Evolutionary conservation across 2,888 invertebrate species (phyloP), one percentile per base, ranked within the genome.

Genomic region (Euplagia quadripunctaria): DNA sequence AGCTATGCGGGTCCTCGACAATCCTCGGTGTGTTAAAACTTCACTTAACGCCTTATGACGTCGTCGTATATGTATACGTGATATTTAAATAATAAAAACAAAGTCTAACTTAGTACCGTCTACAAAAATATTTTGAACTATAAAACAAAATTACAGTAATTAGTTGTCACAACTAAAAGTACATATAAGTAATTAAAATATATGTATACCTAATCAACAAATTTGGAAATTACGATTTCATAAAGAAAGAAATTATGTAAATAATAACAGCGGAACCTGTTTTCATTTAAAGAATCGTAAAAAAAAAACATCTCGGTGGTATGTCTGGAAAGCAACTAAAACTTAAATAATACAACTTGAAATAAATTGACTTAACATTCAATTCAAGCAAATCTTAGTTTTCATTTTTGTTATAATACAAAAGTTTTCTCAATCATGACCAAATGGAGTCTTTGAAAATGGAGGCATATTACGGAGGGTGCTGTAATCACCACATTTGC

Each of bases 401-500:
- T 12, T 63, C 43, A 64, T 49, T 4, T 9, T 46, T 20, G 17
- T n/a, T 14, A n/a, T 16, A 31, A 31, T 66, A 66, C 16, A 42
- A 42, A 64, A 20, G 7, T 51, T 51, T 51, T 41, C 49, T 51
- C 31, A 66, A 51, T 31, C 0, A 41, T 17, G 8, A 51, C 31
- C 31, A 66, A 51, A 51, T 17, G 51, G 17, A 16, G 11, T 41
- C 66, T 43, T 52, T 64, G 42, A 55, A 55, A 55, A 55, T 58
- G 46, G 20, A 16, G 64, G 20, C 20, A 65, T 64, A 64, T 70
- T 31, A 52, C 14, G 55, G 43, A 46, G 64, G 70, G 71, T 65
- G 64, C 46, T 14, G 46, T 65, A 71, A 71, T 73, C 68, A 73
- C 65, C 70, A 65, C 68, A 61, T 65, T 71, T 52, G n/a, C 63